Base-by-base conservation (phyloP, 1,140 invertebrate genomes). In the Tetramorium alpestre region DNA sequence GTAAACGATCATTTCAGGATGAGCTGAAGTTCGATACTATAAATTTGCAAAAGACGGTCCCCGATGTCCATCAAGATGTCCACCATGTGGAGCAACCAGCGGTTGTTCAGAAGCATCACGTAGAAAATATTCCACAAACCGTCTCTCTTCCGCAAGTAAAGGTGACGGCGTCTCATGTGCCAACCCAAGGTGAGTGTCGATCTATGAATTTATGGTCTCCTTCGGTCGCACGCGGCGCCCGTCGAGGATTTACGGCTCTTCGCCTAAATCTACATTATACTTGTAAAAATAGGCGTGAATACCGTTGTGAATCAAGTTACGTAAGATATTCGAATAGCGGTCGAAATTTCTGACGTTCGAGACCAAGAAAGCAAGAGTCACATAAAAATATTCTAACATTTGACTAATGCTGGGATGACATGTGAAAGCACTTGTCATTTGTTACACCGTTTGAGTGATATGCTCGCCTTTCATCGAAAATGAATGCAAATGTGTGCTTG, bases 121-220 rank as follows among this genome's bases (percentile, higher is more conserved):
- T 56, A 18, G 77, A 44, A 13, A 25, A 49, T 10, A 16, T 25
- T 60, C 58, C 56, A 8, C 38, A 67, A 1, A 41, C 18, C 7
- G 70, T 62, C 56, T 62, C 75, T 3, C 38, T 85, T 41, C 38
- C 75, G 13, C 84, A 47, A 5, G 60, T 47, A 25, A 82, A 82
- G 67, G 11, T 47, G 25, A 49, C 62, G 8, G 10, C 62, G 2
- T 41, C 75, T 22, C 64, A 84, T n/a, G 2, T 81, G 8, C 49
- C 77, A 3, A 22, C 8, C 47, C 80, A 84, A 84, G 80, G 80
- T 84, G 25, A 84, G 56, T n/a, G 18, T 73, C 13, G 44, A 60
- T 13, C 28, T 25, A 49, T 16, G 18, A 58, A 82, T 84, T 60
- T 38, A 62, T 10, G 10, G 49, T 7, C 18, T 33, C 44, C 22